phyloP scores from a whole-genome alignment of 2,113 vertebrate genomes.

The Erythrolamprus reginae region DNA sequence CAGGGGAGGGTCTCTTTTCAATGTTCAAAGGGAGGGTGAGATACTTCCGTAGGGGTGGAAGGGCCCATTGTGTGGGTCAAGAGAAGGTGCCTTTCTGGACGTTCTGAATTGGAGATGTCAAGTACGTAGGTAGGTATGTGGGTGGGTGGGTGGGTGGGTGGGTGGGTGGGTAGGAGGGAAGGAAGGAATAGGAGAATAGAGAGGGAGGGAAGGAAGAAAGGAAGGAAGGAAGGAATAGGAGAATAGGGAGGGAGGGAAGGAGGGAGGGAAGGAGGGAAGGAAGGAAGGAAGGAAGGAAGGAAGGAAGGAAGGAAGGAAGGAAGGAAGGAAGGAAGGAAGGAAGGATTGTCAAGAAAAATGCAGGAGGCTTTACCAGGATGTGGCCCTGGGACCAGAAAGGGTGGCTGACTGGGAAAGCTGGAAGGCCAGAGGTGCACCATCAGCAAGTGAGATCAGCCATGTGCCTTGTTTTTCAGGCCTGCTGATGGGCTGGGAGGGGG shows the following conservation, averaged over 20 bases:
- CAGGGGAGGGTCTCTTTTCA: rapidly evolving
- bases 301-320: neutral
- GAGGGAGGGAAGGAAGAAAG: neutral
- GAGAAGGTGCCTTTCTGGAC: neutral
- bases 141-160: no score
- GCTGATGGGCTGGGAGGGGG: neutral
- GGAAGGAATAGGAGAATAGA: no score
- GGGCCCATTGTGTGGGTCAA: neutral
- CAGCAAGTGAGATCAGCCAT: neutral
- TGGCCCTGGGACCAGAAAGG: neutral
- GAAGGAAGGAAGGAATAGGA: neutral
- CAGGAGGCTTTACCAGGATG: neutral
- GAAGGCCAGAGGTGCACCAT: neutral
- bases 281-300: no score
- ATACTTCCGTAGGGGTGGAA: no score
- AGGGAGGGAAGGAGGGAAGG: no score
- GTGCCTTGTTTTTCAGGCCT: neutral
- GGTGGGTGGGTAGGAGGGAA: no score
- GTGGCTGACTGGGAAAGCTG: neutral
- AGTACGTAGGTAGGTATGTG: no score
- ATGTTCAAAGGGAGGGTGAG: neutral
- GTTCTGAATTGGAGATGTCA: neutral
- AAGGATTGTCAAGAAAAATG: neutral
- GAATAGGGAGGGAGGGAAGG: neutral
- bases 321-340: neutral